Percentiles rank a stretch among this genome's conserved stretches.
phyloP scores from a whole-genome alignment of 2,797 vertebrate genomes.

The Silurus lanzhouensis region DNA sequence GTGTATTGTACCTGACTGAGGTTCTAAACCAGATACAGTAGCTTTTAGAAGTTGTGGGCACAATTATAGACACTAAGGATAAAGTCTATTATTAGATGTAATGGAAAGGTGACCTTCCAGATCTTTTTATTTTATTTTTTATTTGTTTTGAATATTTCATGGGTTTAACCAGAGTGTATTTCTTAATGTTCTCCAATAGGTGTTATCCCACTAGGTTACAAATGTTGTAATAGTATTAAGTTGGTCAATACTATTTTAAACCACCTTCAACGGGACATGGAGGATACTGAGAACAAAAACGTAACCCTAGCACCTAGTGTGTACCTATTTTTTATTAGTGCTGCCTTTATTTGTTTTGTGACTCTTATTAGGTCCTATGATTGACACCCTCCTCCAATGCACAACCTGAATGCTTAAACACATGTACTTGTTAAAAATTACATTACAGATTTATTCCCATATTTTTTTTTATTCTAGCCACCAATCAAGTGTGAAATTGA shows the following conservation, averaged over 20 bases:
- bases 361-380: neutral
- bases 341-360: neutral
- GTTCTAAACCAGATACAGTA: neutral
- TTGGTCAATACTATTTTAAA: neutral
- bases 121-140: neutral
- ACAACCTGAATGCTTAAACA: neutral
- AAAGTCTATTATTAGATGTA: neutral
- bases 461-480: neutral
- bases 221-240: neutral
- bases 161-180: neutral
- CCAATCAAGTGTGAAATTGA: neutral
- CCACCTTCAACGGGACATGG: neutral
- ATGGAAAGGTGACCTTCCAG: neutral
- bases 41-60: neutral
- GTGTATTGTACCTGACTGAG: neutral
- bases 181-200: neutral
- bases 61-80: neutral
- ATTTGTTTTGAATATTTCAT: neutral
- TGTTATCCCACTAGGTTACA: neutral
- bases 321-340: neutral
- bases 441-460: neutral
- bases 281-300: neutral
- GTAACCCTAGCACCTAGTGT: neutral
- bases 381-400: neutral
- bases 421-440: neutral